Evolutionary conservation across 2,888 invertebrate genomes (phyloP).

Genomic region (Hirtodrosophila duncani): DNA sequence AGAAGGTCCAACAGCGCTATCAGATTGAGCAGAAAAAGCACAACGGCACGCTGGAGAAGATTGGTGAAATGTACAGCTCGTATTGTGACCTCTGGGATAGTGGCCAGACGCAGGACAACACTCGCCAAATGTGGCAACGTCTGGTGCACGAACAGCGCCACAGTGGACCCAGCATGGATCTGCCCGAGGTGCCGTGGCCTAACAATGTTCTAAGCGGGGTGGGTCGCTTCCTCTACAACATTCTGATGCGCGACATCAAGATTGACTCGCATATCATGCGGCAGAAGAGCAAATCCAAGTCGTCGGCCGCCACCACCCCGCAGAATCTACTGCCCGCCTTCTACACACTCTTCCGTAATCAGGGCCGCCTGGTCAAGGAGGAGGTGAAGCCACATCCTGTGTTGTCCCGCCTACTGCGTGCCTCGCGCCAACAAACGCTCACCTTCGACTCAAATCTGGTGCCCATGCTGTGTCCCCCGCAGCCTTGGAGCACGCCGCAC

Average conservation of each 20-base stretch:
- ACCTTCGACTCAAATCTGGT: conserved; percentile 85
- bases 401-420: conserved; percentile 83
- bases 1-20: conserved; percentile 83
- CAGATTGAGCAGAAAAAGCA: conserved; percentile 83
- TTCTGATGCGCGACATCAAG: conserved; percentile 91
- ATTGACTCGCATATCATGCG: conserved; percentile 86
- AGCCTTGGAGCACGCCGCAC: conserved; percentile 87
- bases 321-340: conserved; percentile 86
- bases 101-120: conserved; percentile 79
- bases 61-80: conserved; percentile 81
- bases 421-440: conserved; percentile 84
- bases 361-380: conserved; percentile 82
- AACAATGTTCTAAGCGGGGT: conserved; percentile 82
- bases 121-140: conserved; percentile 86
- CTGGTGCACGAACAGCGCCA: conserved; percentile 80
- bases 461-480: conserved; percentile 90
- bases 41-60: conserved; percentile 84
- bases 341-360: conserved; percentile 86
- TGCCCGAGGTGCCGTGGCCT: conserved; percentile 83
- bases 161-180: conserved; percentile 81
- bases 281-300: conserved; percentile 78
- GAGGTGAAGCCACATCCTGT: conserved; percentile 92
- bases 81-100: conserved; percentile 84
- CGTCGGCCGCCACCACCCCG: conserved; percentile 48
- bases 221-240: conserved; percentile 91